Evolutionary conservation across 1,140 invertebrate species (phyloP).

Genomic region (Lasioglossum albipes): DNA sequence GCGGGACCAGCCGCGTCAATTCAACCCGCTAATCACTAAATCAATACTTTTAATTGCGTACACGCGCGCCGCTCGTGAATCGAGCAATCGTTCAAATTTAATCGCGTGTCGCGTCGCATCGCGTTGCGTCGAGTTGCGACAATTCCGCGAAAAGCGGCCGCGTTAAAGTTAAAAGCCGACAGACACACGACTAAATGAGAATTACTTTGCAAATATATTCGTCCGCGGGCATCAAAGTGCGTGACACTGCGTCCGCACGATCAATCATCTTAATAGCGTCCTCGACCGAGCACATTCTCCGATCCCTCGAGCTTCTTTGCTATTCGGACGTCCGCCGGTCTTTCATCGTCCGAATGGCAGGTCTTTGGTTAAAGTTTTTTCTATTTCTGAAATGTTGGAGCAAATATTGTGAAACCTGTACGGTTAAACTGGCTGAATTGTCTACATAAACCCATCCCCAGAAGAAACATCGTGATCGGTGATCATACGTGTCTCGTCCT

Average conservation of each 20-base stretch:
- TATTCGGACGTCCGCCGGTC: too few species aligned
- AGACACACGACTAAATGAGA: neutral
- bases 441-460: too few species aligned
- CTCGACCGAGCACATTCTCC: neutral
- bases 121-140: too few species aligned
- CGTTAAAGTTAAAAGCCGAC: neutral
- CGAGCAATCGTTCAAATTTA: constrained; percentile 4
- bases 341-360: too few species aligned
- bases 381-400: too few species aligned
- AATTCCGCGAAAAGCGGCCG: neutral
- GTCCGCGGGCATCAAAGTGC: neutral
- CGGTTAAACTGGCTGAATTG: too few species aligned
- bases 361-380: too few species aligned
- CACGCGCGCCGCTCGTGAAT: neutral
- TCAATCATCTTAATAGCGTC: constrained; percentile 24
- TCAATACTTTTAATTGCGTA: constrained; percentile 27
- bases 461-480: too few species aligned
- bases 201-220: constrained; percentile 20
- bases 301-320: neutral
- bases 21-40: constrained; percentile 15
- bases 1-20: neutral
- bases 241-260: neutral
- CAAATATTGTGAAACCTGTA: too few species aligned
- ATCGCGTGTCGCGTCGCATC: neutral
- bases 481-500: too few species aligned